phyloP scores from a whole-genome alignment of 2,113 vertebrate species.

The Cynopterus brachyotis region DNA sequence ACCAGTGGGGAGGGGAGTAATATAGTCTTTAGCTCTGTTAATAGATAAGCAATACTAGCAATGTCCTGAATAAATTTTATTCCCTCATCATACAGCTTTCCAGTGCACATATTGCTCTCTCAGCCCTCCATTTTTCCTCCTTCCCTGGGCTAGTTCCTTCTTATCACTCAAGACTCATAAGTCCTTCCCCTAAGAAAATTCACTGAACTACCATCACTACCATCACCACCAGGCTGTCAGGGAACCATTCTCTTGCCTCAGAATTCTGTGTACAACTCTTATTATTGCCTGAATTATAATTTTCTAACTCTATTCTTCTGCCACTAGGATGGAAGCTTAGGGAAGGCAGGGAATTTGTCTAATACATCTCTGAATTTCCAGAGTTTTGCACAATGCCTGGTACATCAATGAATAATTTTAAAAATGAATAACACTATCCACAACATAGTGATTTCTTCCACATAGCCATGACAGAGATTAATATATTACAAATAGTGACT shows the following conservation, averaged over 20 bases:
- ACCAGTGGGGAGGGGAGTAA: neutral
- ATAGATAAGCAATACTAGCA: neutral
- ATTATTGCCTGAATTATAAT: neutral
- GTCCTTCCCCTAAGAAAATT: neutral
- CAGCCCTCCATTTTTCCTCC: neutral
- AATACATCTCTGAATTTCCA: conserved; percentile 16
- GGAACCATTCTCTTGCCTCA: neutral
- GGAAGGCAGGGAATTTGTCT: neutral
- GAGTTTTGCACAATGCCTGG: neutral
- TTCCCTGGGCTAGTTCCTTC: neutral
- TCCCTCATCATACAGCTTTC: neutral
- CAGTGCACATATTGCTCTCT: neutral
- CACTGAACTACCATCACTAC: neutral
- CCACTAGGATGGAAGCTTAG: neutral
- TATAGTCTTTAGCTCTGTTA: neutral
- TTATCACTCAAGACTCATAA: neutral
- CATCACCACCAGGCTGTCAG: neutral
- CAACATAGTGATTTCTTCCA: neutral
- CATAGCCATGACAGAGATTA: neutral
- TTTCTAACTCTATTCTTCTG: conserved; percentile 39
- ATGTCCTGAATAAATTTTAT: neutral
- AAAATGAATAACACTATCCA: neutral
- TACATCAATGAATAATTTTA: neutral
- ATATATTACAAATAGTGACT: neutral
- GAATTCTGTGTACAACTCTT: conserved; percentile 18